Evolutionary conservation across 2,797 vertebrate genomes (phyloP), one percentile per base, ranked within the genome.

Genomic region (Gadopsis bispinosus): DNA sequence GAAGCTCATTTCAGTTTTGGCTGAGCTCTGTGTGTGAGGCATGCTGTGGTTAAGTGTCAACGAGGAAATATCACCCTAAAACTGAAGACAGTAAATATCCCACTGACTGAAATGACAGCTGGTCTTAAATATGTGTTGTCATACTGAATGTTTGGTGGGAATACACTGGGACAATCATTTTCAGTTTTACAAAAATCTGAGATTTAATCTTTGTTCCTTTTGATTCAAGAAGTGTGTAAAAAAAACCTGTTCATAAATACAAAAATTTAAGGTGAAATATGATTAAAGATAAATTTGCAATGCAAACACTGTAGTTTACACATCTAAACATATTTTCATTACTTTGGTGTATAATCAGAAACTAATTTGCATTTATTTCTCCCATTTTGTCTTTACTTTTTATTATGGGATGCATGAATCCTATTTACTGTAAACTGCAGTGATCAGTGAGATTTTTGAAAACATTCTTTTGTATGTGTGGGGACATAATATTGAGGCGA

Each of bases 31-130:
- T 37, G 54, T 39, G 37, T 16, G 50, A 64, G 29, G n/a, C 43
- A 37, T 7, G 39, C 59, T 74, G 86, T 69, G 60, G 73, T 29
- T 53, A 37, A 47, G 70, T 65, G 71, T 82, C 69, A 81, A 58
- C 22, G 20, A 12, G 22, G 33, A 78, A 68, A 74, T 55, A 72
- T 73, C 35, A 45, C 53, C 19, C 48, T 16, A 41, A 76, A 81
- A 53, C 20, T 70, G 48, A 59, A 59, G 69, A 41, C 60, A 76
- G 78, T 74, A 83, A 85, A 72, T 67, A 45, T 80, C 33, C 53
- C 29, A 33, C 39, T 12, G 48, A 66, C 59, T 66, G 37, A 74
- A 63, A 55, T 43, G 54, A 79, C 69, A 81, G 45, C 29, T 75
- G 37, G 14, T 50, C 51, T 48, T 51, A 74, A 76, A 73, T 66